Evolutionary conservation across 2,888 invertebrate genomes (phyloP).

Genomic region (Drosophila mettleri): DNA sequence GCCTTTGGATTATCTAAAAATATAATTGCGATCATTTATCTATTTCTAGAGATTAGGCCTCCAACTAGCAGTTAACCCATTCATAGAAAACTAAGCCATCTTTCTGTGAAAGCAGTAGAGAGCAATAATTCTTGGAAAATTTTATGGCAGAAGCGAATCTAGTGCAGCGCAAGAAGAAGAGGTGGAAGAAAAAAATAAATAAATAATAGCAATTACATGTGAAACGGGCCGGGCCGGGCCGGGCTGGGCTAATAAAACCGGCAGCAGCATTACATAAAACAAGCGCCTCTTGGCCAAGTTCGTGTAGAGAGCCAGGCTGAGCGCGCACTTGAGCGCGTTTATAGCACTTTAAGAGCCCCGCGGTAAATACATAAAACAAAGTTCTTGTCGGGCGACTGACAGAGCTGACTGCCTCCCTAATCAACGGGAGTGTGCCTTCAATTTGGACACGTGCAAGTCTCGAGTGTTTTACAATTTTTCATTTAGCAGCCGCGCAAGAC

Average conservation of each 20-base stretch:
- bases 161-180: slow-evolving; percentile 13
- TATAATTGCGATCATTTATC: slow-evolving; percentile 36
- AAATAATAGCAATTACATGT: slow-evolving; percentile 75
- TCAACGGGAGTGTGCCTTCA: slow-evolving; percentile 64
- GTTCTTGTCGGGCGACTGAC: slow-evolving; percentile 20
- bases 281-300: slow-evolving; percentile 47
- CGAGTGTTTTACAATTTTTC: slow-evolving; percentile 56
- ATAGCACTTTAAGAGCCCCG: slow-evolving; percentile 68
- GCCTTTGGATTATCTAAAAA: neutral
- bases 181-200: slow-evolving; percentile 46
- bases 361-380: slow-evolving; percentile 54
- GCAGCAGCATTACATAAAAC: slow-evolving; percentile 26
- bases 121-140: slow-evolving; percentile 60
- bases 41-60: slow-evolving; percentile 50
- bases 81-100: slow-evolving; percentile 51
- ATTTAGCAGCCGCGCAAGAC: slow-evolving; percentile 31
- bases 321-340: slow-evolving; percentile 60
- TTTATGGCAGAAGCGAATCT: slow-evolving; percentile 11
- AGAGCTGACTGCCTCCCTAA: slow-evolving; percentile 6
- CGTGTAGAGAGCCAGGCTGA: slow-evolving; percentile 13
- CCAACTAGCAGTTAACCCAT: slow-evolving; percentile 44
- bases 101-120: slow-evolving; percentile 45
- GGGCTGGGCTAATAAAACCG: slow-evolving; percentile 68
- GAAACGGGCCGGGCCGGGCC: slow-evolving; percentile 25
- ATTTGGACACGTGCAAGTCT: slow-evolving; percentile 72